phyloP scores from a whole-genome alignment of 2,113 vertebrate genomes.

The Brachyistius frenatus region DNA sequence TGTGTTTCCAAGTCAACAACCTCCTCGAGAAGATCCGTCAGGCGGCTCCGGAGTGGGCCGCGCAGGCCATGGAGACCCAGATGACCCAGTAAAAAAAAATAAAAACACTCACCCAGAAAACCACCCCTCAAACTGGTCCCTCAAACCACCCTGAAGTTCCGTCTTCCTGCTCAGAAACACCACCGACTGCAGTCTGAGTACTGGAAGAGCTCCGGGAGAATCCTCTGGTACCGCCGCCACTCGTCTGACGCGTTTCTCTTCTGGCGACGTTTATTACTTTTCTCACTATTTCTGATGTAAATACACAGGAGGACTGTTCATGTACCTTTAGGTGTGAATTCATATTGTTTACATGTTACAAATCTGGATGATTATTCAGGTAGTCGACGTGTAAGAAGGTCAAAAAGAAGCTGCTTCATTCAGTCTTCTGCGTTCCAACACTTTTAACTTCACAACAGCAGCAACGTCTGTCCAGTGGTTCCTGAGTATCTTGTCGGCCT shows the following conservation, averaged over 20 bases:
- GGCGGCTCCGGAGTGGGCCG: constrained; percentile 96
- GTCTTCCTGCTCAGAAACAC: constrained; percentile 38
- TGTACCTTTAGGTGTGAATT: constrained; percentile 24
- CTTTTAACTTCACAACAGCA: constrained; percentile 20
- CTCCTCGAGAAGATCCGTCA: constrained; percentile 96
- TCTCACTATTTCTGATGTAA: no score
- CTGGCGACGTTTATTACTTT: no score
- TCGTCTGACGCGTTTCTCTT: constrained; percentile 1
- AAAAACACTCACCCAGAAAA: neutral
- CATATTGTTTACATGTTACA: constrained; percentile 22
- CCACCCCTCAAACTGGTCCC: neutral
- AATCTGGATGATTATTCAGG: constrained; percentile 11
- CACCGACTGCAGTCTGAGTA: constrained; percentile 3
- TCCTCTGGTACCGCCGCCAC: constrained; percentile 8
- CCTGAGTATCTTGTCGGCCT: constrained; percentile 7
- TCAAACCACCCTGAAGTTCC: constrained; percentile 3
- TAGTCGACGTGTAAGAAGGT: constrained; percentile 9
- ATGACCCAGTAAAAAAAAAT: constrained; percentile 90
- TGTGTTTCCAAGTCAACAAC: constrained; percentile 99
- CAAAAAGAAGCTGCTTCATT: constrained; percentile 2
- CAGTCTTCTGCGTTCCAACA: neutral
- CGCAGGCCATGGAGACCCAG: constrained; percentile 95
- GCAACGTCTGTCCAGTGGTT: constrained; percentile 12
- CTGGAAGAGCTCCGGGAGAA: neutral
- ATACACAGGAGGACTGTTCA: neutral